Base-by-base conservation (phyloP, 2,113 vertebrate species). In the Noctilio leporinus region DNA sequence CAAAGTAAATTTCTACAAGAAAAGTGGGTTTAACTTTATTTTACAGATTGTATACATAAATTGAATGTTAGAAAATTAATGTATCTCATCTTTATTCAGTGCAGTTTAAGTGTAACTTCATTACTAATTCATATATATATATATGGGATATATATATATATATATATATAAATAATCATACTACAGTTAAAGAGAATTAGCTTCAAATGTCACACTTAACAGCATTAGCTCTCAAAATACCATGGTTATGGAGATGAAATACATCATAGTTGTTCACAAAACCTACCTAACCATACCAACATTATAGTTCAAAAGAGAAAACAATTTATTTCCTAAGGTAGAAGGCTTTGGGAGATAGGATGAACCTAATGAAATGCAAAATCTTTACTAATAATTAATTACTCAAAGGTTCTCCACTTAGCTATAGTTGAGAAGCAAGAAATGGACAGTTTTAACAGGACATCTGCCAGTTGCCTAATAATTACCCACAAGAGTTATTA, bases 181-280 rank as follows among this genome's bases (percentile, higher is more conserved):
- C 10, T 90, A 15, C 89, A 92, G 53, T 64, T 22, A 19, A 86
- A 82, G 38, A 96, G 22, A 83, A 86, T 96, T 93, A 89, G 70
- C 69, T 49, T 96, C 70, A 97, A 96, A 97, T 83, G 80, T 86
- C 94, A 95, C 69, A 86, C 15, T 82, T 92, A 90, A 83, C n/a
- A 86, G 14, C 35, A 77, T 92, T 85, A 86, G 38, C 38, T 96
- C 62, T 95, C 91, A 97, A 95, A 96, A 95, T 92, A 86, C 45
- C 59, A 65, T 89, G 82, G 80, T 72, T 92, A 92, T 90, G 84
- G 95, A 84, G 49, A 92, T 94, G 30, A 95, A 96, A 84, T 75
- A 89, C 43, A 45, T 75, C 91, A 78, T 35, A 93, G 91, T 75
- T 94, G 55, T 92, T 95, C 49, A 78, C n/a, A 93, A 94, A 96